phyloP scores from a whole-genome alignment of 92 coral and sea anemone genomes.

The Paramuricea clavata region DNA sequence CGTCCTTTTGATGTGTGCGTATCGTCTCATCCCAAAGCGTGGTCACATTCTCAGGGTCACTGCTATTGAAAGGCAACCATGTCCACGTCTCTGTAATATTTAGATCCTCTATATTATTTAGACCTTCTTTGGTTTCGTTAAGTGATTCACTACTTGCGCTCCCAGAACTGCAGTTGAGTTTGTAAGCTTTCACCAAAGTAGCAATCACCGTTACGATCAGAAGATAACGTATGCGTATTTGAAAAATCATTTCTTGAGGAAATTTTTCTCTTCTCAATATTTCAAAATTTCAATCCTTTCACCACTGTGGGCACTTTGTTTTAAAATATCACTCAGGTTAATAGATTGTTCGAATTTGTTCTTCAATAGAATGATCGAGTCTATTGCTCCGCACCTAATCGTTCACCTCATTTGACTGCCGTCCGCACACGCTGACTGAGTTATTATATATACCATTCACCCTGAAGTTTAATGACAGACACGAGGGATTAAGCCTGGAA shows the following conservation, averaged over 20 bases:
- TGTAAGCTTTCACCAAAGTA: neutral
- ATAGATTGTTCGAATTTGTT: neutral
- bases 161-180: neutral
- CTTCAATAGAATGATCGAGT: neutral
- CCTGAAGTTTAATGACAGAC: constrained; percentile 47
- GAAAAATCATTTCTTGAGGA: constrained; percentile 11
- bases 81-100: neutral
- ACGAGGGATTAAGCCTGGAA: constrained; percentile 36
- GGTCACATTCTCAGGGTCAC: neutral
- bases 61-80: neutral
- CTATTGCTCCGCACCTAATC: constrained; percentile 2
- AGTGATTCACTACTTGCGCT: neutral
- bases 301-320: neutral
- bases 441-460: constrained; percentile 49
- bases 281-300: neutral
- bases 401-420: constrained; percentile 7
- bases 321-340: neutral
- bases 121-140: neutral
- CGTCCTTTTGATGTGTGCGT: neutral
- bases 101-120: too few relatives aligned
- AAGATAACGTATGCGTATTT: neutral
- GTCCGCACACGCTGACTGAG: constrained; percentile 35
- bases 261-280: neutral
- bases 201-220: neutral
- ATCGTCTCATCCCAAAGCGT: neutral